phyloP scores from a whole-genome alignment of 2,797 vertebrate species.

The Ataeniobius toweri region DNA sequence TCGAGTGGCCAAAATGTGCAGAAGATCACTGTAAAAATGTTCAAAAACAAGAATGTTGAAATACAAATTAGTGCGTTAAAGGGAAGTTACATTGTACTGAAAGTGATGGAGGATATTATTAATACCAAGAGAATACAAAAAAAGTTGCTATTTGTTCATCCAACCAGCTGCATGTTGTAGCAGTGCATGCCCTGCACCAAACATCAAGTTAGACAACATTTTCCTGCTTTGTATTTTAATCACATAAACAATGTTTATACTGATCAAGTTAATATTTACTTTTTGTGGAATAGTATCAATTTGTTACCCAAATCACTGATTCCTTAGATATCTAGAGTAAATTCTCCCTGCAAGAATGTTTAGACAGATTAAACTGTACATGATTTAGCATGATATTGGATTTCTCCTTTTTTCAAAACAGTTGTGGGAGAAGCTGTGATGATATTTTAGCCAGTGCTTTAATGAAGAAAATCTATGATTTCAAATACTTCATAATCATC shows the following conservation, averaged over 20 bases:
- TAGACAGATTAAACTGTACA: no score
- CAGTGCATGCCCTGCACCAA: conserved; percentile 1
- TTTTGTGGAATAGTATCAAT: no score
- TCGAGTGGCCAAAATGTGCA: conserved; percentile 30
- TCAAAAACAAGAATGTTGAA: conserved; percentile 9
- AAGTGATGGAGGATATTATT: conserved; percentile 20
- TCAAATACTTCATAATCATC: no score
- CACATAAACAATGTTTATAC: no score
- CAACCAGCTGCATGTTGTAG: conserved; percentile 19
- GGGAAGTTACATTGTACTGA: neutral
- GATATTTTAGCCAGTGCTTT: neutral
- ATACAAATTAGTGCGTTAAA: conserved; percentile 8
- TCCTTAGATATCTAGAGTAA: no score
- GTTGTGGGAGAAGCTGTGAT: neutral
- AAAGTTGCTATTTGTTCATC: conserved; percentile 7
- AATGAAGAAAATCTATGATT: no score
- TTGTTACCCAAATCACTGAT: neutral
- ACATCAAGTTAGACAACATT: no score
- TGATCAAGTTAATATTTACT: no score
- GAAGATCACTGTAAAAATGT: neutral
- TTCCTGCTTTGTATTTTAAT: no score
- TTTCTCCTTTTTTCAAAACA: neutral
- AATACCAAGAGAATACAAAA: conserved; percentile 8
- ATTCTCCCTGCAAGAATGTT: no score
- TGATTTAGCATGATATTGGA: neutral